Evolutionary conservation across 1,140 invertebrate species (phyloP).

Genomic region (Drosophila orena): DNA sequence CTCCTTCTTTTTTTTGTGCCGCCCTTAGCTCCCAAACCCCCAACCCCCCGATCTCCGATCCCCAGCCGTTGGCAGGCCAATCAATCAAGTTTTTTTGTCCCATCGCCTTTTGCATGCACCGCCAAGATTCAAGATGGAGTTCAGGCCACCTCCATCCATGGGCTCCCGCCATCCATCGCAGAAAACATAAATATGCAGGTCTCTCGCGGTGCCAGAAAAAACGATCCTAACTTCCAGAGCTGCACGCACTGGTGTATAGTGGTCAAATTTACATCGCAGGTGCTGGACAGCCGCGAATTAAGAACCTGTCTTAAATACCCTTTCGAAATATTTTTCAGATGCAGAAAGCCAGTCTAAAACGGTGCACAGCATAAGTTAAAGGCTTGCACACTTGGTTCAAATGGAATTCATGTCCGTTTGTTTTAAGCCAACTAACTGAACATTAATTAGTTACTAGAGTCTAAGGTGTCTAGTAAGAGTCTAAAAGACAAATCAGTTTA

Average conservation of each 20-base stretch:
- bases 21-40: neutral
- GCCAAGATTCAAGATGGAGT: conserved; percentile 27
- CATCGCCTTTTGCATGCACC: conserved; percentile 46
- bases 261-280: conserved; percentile 39
- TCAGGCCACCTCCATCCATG: conserved; percentile 9
- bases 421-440: too few relatives aligned
- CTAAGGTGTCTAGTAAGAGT: too few relatives aligned
- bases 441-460: too few relatives aligned
- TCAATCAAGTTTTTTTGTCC: conserved; percentile 50
- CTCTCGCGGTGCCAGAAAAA: conserved; percentile 43
- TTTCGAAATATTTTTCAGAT: neutral
- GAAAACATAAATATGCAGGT: conserved; percentile 47
- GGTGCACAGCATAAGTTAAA: too few relatives aligned
- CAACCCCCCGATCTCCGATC: neutral
- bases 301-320: conserved; percentile 1
- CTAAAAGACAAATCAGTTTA: too few relatives aligned
- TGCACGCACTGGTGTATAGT: neutral
- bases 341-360: too few relatives aligned
- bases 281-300: neutral
- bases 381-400: too few relatives aligned
- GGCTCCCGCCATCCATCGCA: conserved; percentile 11
- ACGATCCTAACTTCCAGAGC: conserved; percentile 19
- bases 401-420: too few relatives aligned
- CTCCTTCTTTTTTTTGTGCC: conserved; percentile 5
- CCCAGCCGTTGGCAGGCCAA: conserved; percentile 35